Evolutionary conservation across 2,113 vertebrate species (phyloP), one percentile per base, ranked within the genome.

Genomic region (Sinosuthora webbiana): DNA sequence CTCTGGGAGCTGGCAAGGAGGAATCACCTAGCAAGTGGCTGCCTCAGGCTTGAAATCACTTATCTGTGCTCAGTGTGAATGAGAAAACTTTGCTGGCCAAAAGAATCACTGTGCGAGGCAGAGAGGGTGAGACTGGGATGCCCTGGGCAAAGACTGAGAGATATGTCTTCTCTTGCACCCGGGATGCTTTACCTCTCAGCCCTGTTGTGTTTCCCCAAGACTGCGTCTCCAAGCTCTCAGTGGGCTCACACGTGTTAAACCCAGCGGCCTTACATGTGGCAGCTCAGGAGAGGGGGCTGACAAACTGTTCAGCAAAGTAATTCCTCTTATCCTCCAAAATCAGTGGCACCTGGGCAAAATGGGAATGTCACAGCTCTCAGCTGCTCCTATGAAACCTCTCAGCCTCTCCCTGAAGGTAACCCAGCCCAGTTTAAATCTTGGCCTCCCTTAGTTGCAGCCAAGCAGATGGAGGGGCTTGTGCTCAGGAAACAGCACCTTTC

Each of bases 11-110:
- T 69, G 37, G 42, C 20, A 76, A 47, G 62, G 47, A 94, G 31
- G 30, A 85, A 17, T 47, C 52, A 84, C 15, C 33, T 42, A 62
- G n/a, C 21, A 65, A 87, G 47, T n/a, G 62, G 42, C 18, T 6
- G 3, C 18, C 35, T 55, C 53, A 33, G 55, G 25, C 50, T 65
- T 87, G 50, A 90, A 77, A 89, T 65, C 31, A 24, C 31, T 47
- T 15, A 0, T 15, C 14, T 62, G 50, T 47, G 30, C 30, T 68
- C 31, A 76, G 15, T 0, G 0, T 33, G 37, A 86, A 59, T 0
- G 13, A 79, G 31, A 83, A 90, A 86, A 16, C n/a, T 50, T 50
- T 56, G 41, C 39, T 73, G 67, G 53, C 53, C 50, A 62, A 81
- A 80, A 57, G 24, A 28, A 57, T 37, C n/a, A 10, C 27, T 0